Conservation (phyloP, 1,140 invertebrate species). For the Drosophila grimshawi region DNA sequence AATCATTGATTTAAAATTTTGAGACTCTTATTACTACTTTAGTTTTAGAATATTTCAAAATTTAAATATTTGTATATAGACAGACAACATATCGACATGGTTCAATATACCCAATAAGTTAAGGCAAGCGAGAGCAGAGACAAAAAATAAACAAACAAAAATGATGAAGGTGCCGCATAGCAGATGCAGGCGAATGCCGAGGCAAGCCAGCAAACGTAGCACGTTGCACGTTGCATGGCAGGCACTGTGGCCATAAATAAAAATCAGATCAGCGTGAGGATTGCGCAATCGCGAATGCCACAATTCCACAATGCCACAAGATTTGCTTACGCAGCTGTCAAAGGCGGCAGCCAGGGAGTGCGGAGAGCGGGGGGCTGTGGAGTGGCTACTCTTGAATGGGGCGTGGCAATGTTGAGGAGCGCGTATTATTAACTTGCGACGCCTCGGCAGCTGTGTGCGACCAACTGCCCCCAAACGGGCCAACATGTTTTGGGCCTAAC, state of each 20-base stretch:
- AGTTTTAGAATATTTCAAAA: background rate
- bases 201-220: background rate
- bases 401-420: constrained; percentile 35
- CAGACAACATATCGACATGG: background rate
- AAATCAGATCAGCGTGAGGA: constrained; percentile 81
- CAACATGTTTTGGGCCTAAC: constrained; percentile 78
- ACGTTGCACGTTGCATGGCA: constrained; percentile 17
- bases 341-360: background rate
- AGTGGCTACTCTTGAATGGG: background rate
- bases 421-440: constrained; percentile 44
- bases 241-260: constrained; percentile 68
- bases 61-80: too few species aligned
- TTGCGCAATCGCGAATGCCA: constrained; percentile 61
- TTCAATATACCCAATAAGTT: background rate
- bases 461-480: constrained; percentile 28
- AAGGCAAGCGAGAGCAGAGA: background rate
- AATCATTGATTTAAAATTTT: background rate
- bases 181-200: constrained; percentile 7
- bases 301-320: constrained; percentile 1
- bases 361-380: background rate
- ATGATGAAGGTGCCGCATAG: constrained; percentile 19
- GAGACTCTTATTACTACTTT: background rate
- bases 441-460: constrained; percentile 47
- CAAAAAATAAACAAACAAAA: constrained; percentile 29
- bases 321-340: constrained; percentile 49